Percentiles rank a stretch among this genome's conserved stretches.
These are phyloP conservation scores for Lingula anatina DNA, from an alignment of 2,888 invertebrate genomes.

Conservation along the genomic window DNA sequence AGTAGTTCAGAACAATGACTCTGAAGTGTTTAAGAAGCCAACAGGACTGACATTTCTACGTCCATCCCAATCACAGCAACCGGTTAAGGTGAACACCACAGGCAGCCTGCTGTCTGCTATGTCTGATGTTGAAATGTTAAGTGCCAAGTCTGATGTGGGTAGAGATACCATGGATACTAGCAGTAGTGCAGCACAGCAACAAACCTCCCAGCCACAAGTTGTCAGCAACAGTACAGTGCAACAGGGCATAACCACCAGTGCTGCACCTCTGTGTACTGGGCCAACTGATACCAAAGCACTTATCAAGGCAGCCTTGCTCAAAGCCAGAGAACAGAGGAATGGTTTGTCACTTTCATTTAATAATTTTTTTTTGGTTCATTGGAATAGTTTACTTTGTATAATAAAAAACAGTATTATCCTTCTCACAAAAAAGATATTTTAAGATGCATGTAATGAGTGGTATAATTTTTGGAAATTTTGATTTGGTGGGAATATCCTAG, in stretches of 20 bases:
- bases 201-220: conserved; percentile 1
- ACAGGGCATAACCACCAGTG: conserved; percentile 24
- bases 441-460: no score
- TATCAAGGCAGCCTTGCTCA: conserved; percentile 38
- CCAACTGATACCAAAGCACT: conserved; percentile 29
- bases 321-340: conserved; percentile 12
- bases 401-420: no score
- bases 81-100: no score
- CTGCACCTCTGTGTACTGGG: neutral
- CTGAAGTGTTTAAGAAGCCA: conserved; percentile 18
- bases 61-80: no score
- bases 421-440: no score
- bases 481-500: no score
- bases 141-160: conserved; percentile 23
- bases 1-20: conserved; percentile 5
- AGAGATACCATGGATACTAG: neutral
- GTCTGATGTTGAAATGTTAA: conserved; percentile 47
- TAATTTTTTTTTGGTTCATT: neutral
- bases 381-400: no score
- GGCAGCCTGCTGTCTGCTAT: no score
- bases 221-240: conserved; percentile 10
- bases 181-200: neutral
- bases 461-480: no score
- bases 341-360: neutral
- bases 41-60: conserved; percentile 7